These are phyloP conservation scores for Petrolisthes cinctipes DNA, from an alignment of 2,888 invertebrate species.

Conservation along the genomic window DNA sequence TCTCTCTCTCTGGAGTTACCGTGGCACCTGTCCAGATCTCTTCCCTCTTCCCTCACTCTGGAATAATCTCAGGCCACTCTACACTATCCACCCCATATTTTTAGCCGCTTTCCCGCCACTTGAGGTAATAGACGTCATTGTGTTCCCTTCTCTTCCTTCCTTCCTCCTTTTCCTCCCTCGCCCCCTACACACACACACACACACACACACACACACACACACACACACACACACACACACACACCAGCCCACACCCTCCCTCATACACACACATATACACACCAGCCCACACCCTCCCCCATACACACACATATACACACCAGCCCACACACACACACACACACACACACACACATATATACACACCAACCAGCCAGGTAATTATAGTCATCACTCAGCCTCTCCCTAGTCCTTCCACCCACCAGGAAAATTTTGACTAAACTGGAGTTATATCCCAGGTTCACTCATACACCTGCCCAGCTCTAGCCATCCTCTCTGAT, in stretches of 20 bases:
- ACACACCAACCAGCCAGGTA: background rate
- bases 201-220: conserved; percentile 10
- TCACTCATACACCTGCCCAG: too few relatives aligned
- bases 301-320: background rate
- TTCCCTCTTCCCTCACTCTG: background rate
- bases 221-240: conserved; percentile 4
- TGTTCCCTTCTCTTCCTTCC: background rate
- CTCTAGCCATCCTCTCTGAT: too few relatives aligned
- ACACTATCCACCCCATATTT: too few relatives aligned
- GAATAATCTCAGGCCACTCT: too few relatives aligned
- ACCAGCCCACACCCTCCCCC: background rate
- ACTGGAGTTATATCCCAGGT: too few relatives aligned
- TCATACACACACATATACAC: background rate
- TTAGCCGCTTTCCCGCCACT: too few relatives aligned
- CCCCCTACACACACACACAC: conserved; percentile 1
- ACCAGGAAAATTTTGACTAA: too few relatives aligned
- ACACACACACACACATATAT: background rate
- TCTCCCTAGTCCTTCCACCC: too few relatives aligned
- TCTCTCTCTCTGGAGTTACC: background rate
- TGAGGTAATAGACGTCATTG: background rate
- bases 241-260: background rate
- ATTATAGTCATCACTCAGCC: too few relatives aligned
- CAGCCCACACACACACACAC: conserved; percentile 10
- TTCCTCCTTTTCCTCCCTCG: background rate
- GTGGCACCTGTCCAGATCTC: background rate